Evolutionary conservation across 1,140 invertebrate species (phyloP).

Genomic region (Drosophila kohkoa): DNA sequence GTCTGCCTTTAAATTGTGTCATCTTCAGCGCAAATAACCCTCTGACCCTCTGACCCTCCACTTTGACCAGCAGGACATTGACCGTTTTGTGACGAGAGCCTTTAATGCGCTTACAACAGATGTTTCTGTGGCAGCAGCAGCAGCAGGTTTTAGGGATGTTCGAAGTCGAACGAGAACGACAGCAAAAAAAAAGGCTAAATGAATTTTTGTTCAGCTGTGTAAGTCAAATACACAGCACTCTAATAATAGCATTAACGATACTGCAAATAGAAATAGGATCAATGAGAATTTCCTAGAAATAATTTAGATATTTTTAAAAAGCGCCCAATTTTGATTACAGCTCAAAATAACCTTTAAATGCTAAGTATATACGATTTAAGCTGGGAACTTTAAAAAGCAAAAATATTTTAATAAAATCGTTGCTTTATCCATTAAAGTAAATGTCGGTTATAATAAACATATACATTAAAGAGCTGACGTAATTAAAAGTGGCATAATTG

Average conservation of each 20-base stretch:
- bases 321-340: neutral
- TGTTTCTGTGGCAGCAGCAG: conserved; percentile 46
- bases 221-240: conserved; percentile 18
- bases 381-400: no score
- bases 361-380: no score
- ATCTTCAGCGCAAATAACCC: conserved; percentile 63
- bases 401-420: no score
- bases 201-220: conserved; percentile 20
- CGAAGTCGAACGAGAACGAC: neutral
- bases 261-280: neutral
- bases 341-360: neutral
- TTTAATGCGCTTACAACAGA: conserved; percentile 75
- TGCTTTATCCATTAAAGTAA: no score
- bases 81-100: conserved; percentile 30
- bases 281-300: no score
- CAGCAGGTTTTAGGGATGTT: conserved; percentile 36
- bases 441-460: no score
- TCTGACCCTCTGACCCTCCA: conserved; percentile 19
- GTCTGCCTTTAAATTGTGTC: conserved; percentile 53
- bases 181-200: conserved; percentile 21
- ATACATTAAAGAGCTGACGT: no score
- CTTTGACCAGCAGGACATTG: conserved; percentile 7
- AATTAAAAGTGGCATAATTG: no score
- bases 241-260: conserved; percentile 19
- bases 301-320: neutral